Conservation (phyloP, 2,113 vertebrate genomes). For the Oncorhynchus kisutch region DNA sequence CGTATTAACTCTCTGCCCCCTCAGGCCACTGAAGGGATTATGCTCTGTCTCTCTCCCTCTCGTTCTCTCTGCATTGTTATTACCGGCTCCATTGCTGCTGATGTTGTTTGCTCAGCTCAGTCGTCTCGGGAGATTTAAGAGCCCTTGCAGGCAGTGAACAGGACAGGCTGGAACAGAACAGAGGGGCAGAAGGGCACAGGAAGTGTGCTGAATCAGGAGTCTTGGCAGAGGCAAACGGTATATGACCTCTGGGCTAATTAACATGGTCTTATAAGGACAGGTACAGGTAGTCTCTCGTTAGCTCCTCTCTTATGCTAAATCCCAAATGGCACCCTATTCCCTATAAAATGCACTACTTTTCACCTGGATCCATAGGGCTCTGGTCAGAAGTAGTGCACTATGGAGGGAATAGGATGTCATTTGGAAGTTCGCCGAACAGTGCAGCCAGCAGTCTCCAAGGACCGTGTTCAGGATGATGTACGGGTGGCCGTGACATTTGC, state of each 20-base stretch:
- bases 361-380: too few relatives aligned
- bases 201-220: background rate
- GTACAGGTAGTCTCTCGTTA: background rate
- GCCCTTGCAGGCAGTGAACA: slow-evolving; percentile 5
- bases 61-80: too few relatives aligned
- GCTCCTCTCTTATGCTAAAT: background rate
- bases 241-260: slow-evolving; percentile 1
- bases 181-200: background rate
- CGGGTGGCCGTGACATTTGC: slow-evolving; percentile 24
- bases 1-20: slow-evolving; percentile 39
- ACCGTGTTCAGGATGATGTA: slow-evolving; percentile 27
- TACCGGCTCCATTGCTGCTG: slow-evolving; percentile 32
- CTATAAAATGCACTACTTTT: background rate
- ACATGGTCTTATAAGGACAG: slow-evolving; percentile 9
- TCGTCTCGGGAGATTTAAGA: slow-evolving; percentile 28
- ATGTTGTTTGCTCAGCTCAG: slow-evolving; percentile 27
- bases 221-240: background rate
- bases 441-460: slow-evolving; percentile 4
- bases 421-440: background rate
- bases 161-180: background rate
- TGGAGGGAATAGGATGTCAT: too few relatives aligned
- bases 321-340: background rate
- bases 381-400: too few relatives aligned
- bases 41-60: background rate
- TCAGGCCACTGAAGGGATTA: slow-evolving; percentile 12